phyloP scores from a whole-genome alignment of 1,140 invertebrate species.

The Drosophila bocki region DNA sequence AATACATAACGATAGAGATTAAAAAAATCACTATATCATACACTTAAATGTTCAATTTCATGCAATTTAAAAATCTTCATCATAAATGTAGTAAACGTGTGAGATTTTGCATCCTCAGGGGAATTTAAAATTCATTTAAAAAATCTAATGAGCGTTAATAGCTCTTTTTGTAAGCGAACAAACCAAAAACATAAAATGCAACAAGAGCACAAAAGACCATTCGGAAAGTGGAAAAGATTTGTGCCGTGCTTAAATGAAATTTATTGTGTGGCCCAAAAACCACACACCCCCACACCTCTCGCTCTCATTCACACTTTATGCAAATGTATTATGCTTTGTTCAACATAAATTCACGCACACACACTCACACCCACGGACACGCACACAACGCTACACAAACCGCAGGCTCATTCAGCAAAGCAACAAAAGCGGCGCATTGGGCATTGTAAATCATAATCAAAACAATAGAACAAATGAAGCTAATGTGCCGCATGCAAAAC shows the following conservation, averaged over 20 bases:
- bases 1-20: background rate
- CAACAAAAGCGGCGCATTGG: slow-evolving; percentile 77
- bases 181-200: background rate
- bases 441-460: slow-evolving; percentile 84
- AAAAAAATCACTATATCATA: background rate
- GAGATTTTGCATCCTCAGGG: background rate
- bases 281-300: slow-evolving; percentile 6
- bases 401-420: slow-evolving; percentile 68
- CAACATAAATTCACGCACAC: slow-evolving; percentile 42
- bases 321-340: slow-evolving; percentile 65
- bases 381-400: slow-evolving; percentile 23
- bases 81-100: background rate
- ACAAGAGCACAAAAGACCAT: slow-evolving; percentile 39
- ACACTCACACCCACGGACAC: slow-evolving; percentile 3
- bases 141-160: slow-evolving; percentile 63
- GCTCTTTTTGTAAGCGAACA: slow-evolving; percentile 16
- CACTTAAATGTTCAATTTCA: background rate
- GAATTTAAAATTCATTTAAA: background rate
- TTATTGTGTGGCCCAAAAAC: slow-evolving; percentile 65
- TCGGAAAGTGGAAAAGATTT: slow-evolving; percentile 48
- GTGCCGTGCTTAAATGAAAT: slow-evolving; percentile 61
- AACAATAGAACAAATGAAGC: slow-evolving; percentile 84
- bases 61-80: background rate
- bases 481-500: slow-evolving; percentile 72
- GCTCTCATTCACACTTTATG: slow-evolving; percentile 38